Evolutionary conservation across 2,888 invertebrate genomes (phyloP), one percentile per base, ranked within the genome.

Genomic region (Myopa tessellatipennis): DNA sequence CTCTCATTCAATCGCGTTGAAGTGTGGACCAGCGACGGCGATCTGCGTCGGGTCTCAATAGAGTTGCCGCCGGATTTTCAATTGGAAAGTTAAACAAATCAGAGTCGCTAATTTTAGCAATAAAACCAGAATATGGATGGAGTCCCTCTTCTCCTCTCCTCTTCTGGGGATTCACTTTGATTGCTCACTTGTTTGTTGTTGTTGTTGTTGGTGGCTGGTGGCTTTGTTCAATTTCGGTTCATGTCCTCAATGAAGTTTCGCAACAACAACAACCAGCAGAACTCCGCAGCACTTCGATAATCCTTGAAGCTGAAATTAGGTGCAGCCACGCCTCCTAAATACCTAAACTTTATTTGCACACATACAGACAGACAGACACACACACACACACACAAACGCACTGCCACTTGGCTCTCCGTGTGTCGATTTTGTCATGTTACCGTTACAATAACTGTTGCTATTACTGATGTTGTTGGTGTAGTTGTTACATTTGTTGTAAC

Each of bases 401-500:
- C 50, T 14, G 8, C 50, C 50, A 8, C 50, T 14, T 50, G 10
- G 26, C 26, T 26, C 26, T 26, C 26, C 26, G 26, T 26, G 26
- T 26, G 26, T 26, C 26, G 50, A 50, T 10, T 50, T 50, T 50
- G 10, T 14, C 14, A 10, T 75, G 58, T 34, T 40, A 40, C 45
- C 50, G 52, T 7, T 70, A 74, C 26, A 26, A 77, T 67, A 77
- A 77, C 81, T 83, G 77, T 77, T 36, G 73, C 18, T 71, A 69
- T 69, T 65, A 74, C 16, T 70, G 67, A 68, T 76, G 76, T 79
- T 82, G 80, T 75, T 79, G 74, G 40, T 50, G 63, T 60, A 77
- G 78, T 10, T 79, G 76, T 72, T 76, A 73, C 26, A 26, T 26
- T 60, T 75, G 75, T 55, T 36, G 50, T 67, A 26, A 55, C 38